Base-by-base conservation (phyloP, 2,113 vertebrate genomes). In the Gopherus evgoodei region DNA sequence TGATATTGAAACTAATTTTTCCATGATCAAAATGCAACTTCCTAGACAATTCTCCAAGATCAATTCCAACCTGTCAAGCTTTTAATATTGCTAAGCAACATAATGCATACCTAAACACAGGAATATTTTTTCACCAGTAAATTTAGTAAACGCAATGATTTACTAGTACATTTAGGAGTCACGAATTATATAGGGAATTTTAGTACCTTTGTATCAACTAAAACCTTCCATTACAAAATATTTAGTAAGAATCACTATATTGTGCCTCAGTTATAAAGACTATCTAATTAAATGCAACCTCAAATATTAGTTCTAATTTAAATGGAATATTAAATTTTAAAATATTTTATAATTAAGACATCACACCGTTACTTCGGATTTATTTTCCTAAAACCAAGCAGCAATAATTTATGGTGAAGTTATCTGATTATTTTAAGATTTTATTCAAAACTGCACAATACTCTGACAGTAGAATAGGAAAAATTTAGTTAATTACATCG, bases 51-150 rank as follows among this genome's bases (percentile, higher is more conserved):
- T 81, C 81, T 95, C 81, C 90, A 92, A 65, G 62, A 88, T 44
- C 53, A 88, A 88, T 91, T 78, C 0, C 0, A 92, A 65, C 47
- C 88, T 84, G 69, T 69, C 0, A 0, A 82, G 86, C 88, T 94
- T 87, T 56, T 8, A 86, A 89, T 62, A 27, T 81, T 27, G 56
- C 81, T 88, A 78, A 96, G 42, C n/a, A 69, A 94, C 47, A 5
- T 8, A 49, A 65, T 54, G 95, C 84, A 83, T 85, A 84, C 53
- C 27, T 1, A 86, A 95, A 96, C 90, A 95, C 94, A 95, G 86
- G 90, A 94, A 94, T 82, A 88, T 42, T 94, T 93, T 56, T 47
- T 59, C 84, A 93, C 83, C 90, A 84, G 86, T 81, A 95, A 95
- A 95, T 79, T 81, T 57, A 27, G 75, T 81, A 47, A 47, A 47